Conservation (phyloP, 2,888 invertebrate species). For the Phyllotreta cruciferae region DNA sequence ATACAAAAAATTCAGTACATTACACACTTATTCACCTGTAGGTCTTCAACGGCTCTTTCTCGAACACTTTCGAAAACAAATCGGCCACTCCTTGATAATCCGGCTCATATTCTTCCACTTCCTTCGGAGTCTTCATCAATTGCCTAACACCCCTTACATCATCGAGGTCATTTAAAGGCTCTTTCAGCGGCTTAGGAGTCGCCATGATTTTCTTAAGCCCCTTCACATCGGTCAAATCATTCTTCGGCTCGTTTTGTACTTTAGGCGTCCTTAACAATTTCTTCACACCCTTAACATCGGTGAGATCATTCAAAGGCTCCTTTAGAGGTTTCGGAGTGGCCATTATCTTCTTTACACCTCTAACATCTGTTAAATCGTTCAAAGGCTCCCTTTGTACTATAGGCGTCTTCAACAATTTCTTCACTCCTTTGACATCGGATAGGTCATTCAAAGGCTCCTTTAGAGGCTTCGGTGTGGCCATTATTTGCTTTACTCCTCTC, state of each 20-base stretch:
- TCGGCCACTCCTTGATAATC: slow-evolving; percentile 26
- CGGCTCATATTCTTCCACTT: too few species aligned
- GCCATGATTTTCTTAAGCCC: too few species aligned
- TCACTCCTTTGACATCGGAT: slow-evolving; percentile 39
- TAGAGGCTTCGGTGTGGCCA: slow-evolving; percentile 35
- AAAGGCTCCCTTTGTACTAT: slow-evolving; percentile 38
- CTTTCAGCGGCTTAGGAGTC: background rate
- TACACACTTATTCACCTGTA: slow-evolving; percentile 38
- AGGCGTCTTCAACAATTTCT: slow-evolving; percentile 44
- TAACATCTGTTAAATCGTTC: slow-evolving; percentile 55
- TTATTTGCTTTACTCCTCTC: slow-evolving; percentile 43
- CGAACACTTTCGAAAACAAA: slow-evolving; percentile 41
- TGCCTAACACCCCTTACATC: slow-evolving; percentile 46
- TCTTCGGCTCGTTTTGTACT: background rate
- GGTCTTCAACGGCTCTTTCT: slow-evolving; percentile 34
- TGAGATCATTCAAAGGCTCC: slow-evolving; percentile 39
- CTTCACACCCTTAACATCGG: slow-evolving; percentile 45
- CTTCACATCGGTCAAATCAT: too few species aligned
- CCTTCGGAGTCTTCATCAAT: slow-evolving; percentile 41
- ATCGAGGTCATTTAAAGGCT: slow-evolving; percentile 38
- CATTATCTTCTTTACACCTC: slow-evolving; percentile 58
- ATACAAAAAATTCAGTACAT: slow-evolving; percentile 31
- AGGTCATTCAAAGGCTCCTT: slow-evolving; percentile 39
- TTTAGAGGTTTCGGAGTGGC: slow-evolving; percentile 36
- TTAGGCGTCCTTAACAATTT: slow-evolving; percentile 43